These are phyloP conservation scores for Solen grandis DNA, from an alignment of 1,140 invertebrate species.

Conservation along the genomic window DNA sequence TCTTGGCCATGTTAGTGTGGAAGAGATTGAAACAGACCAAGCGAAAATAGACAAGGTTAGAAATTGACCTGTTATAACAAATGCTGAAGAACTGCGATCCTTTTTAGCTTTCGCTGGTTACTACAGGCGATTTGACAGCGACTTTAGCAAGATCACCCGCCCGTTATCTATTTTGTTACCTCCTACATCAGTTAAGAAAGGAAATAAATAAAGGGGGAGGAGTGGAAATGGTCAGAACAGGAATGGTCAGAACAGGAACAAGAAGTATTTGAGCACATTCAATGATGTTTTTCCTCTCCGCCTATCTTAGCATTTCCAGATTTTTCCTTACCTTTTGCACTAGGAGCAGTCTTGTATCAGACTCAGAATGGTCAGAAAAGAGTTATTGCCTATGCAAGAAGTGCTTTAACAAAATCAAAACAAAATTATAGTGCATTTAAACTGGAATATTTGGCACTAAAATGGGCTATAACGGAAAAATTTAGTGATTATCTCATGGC, in stretches of 20 bases:
- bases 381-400: too few relatives aligned
- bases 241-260: too few relatives aligned
- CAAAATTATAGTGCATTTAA: too few relatives aligned
- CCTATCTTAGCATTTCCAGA: slow-evolving; percentile 36
- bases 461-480: too few relatives aligned
- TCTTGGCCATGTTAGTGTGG: slow-evolving; percentile 60
- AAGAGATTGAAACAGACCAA: slow-evolving; percentile 75
- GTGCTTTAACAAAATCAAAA: too few relatives aligned
- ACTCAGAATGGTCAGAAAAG: too few relatives aligned
- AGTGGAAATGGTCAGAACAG: neutral
- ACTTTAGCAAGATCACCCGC: slow-evolving; percentile 1
- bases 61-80: slow-evolving; percentile 57
- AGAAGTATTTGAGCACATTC: slow-evolving; percentile 12
- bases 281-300: slow-evolving; percentile 5
- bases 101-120: slow-evolving; percentile 77
- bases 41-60: too few relatives aligned
- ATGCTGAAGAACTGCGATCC: slow-evolving; percentile 60
- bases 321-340: too few relatives aligned
- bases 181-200: neutral
- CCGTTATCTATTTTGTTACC: neutral
- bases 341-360: too few relatives aligned
- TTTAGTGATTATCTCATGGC: too few relatives aligned
- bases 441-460: too few relatives aligned
- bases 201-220: neutral
- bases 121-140: slow-evolving; percentile 68